Base-by-base conservation (phyloP, 2,888 invertebrate species). In the Ctena decussata region DNA sequence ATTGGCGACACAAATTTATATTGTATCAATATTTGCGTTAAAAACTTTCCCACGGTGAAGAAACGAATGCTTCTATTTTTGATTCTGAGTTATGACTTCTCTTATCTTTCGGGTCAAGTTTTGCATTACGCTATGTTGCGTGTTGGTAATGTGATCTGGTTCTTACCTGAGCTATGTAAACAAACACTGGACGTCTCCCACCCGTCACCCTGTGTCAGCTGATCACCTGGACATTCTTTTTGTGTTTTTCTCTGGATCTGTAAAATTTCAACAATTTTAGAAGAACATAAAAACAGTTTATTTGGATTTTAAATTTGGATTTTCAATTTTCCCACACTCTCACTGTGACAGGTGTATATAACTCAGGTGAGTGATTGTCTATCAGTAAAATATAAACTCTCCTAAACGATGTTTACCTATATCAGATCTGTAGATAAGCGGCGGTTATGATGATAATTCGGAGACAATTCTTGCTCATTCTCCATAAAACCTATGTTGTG, bases 21-120 rank as follows among this genome's bases (percentile, higher is more conserved):
- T 80, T 80, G 80, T 86, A 89, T 89, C 86, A 89, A 89, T 89
- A 86, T 86, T 86, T 89, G 80, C 80, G 75, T 69, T 80, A 84
- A 78, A 85, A 89, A 89, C 89, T 89, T 89, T 89, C 89, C 89
- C 89, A 89, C 89, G 89, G 41, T 89, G 65, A 46, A 75, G 53
- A 76, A 84, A 70, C 80, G 72, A 60, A 37, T 44, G 72, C 84
- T 86, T 80, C 89, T 86, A 86, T 89, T 89, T 89, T 86, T 82
- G 89, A 85, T 88, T 86, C 89, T 78, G 86, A 86, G 86, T 82
- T 86, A 86, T 80, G 86, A 84, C 82, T 85, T 84, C 49, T 37
- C 88, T 84, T 85, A 88, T 88, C 88, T 85, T 71, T 41, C 35
- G 70, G 76, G 85, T 85, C 80, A 84, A 78, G 77, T 77, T 81